phyloP scores from a whole-genome alignment of 2,797 vertebrate species.

The Aeoliscus strigatus region DNA sequence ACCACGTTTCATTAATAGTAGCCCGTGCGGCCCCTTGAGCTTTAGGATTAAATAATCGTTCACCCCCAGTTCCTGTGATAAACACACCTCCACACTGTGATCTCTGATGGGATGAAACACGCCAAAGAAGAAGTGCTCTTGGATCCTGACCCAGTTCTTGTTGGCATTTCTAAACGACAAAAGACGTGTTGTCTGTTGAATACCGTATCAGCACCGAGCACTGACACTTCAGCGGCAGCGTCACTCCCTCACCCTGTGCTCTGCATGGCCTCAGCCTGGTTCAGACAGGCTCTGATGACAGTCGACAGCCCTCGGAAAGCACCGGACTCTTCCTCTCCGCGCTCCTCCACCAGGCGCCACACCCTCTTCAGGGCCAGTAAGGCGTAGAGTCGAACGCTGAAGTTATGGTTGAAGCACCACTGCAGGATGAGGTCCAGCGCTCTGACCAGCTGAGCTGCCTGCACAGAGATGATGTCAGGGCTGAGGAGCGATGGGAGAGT shows the following conservation, averaged over 20 bases:
- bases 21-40: no score
- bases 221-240: no score
- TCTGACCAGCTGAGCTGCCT: constrained; percentile 73
- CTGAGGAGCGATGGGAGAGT: not conserved
- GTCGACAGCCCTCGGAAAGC: constrained; percentile 75
- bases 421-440: constrained; percentile 81
- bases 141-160: constrained; percentile 93
- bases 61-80: no score
- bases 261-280: constrained; percentile 86
- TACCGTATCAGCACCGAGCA: no score
- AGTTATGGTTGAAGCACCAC: constrained; percentile 93
- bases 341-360: constrained; percentile 77
- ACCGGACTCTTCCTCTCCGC: constrained; percentile 39
- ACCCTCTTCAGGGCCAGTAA: constrained; percentile 86
- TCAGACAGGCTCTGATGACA: constrained; percentile 83
- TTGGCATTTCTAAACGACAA: constrained; percentile 80
- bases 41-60: no score
- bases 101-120: constrained; percentile 86
- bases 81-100: constrained; percentile 84
- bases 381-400: constrained; percentile 90
- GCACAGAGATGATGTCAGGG: not conserved
- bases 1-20: no score
- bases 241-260: constrained; percentile 77
- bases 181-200: constrained; percentile 4
- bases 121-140: constrained; percentile 94